Base-by-base conservation (phyloP, 1,140 invertebrate species). In the Drosophila sucinea region DNA sequence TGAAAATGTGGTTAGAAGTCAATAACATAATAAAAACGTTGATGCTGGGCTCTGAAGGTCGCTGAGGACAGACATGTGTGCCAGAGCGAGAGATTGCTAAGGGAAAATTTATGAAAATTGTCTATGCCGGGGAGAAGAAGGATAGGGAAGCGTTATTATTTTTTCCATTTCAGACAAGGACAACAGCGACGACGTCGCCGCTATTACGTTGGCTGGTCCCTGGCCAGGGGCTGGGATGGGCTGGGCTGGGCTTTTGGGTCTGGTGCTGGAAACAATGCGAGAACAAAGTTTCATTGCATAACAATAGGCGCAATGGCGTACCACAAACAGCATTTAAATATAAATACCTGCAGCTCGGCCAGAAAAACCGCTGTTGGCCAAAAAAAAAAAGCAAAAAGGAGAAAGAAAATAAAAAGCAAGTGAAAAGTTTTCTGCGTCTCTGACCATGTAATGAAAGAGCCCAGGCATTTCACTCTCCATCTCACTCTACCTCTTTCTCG, bases 1-100 rank as follows among this genome's bases (percentile, higher is more conserved):
- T 75, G 84, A 87, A 87, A 87, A 84, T 89, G 84, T 89, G 84
- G 84, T 84, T 84, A 73, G 84, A 70, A 84, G 84, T 89, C 84
- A 84, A 87, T 89, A 84, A 89, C 84, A 83, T 80, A 83, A 89
- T 89, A 77, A 89, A 83, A 89, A 81, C 84, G 62, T 78, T 73
- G 74, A 66, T 63, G 61, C 68, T 64, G 41, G 58, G 35, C 47
- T 56, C 33, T 64, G 79, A 86, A 86, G 82, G 82, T 87, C 82
- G 75, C 69, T 47, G 60, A 54, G 30, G 41, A 40, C 6, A 35
- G 38, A 40, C 33, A 60, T 60, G 61, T 73, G 65, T 17, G 40
- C 57, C 72, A 63, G 73, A 73, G 35, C 58, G 57, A 76, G 73
- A 68, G 38, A 47, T 38, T 25, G 62, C 56, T 4, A 27, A n/a